A percentile compares a stretch with the other conserved stretches of the same genome.
Conservation (phyloP, 2,113 vertebrate genomes). For the Myanophis thanlyinensis region DNA sequence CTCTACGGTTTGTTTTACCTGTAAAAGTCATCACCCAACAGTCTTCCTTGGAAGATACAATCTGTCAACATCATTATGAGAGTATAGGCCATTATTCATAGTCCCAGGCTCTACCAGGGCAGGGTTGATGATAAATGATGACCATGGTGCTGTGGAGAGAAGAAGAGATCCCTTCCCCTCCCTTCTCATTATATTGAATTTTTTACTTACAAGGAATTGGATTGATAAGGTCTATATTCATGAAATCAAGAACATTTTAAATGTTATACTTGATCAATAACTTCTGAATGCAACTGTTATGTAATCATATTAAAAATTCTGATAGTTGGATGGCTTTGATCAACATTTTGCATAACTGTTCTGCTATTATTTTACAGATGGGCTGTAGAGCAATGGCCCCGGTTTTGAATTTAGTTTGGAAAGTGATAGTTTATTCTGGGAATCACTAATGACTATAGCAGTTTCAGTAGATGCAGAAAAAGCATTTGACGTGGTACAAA, state of each 20-base stretch:
- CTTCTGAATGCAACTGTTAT: neutral
- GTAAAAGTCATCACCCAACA: neutral
- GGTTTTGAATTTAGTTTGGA: neutral
- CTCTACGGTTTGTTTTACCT: neutral
- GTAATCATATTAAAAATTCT: neutral
- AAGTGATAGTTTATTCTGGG: neutral
- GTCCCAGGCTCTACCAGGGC: neutral
- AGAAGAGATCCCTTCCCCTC: neutral
- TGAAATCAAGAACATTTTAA: neutral
- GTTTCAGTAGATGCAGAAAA: neutral
- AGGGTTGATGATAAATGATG: neutral
- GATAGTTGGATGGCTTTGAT: neutral
- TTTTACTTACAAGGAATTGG: neutral
- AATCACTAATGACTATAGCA: neutral
- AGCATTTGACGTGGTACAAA: neutral
- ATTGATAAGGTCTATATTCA: neutral
- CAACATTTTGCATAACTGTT: neutral
- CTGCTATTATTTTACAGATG: neutral
- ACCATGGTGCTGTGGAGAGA: neutral
- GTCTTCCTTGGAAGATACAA: neutral
- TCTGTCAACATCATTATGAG: neutral
- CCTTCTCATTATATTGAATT: neutral
- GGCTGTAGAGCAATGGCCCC: neutral
- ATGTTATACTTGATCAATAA: neutral
- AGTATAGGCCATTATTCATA: neutral